Evolutionary conservation across 2,888 invertebrate genomes (phyloP).

Genomic region (Idaea straminata): DNA sequence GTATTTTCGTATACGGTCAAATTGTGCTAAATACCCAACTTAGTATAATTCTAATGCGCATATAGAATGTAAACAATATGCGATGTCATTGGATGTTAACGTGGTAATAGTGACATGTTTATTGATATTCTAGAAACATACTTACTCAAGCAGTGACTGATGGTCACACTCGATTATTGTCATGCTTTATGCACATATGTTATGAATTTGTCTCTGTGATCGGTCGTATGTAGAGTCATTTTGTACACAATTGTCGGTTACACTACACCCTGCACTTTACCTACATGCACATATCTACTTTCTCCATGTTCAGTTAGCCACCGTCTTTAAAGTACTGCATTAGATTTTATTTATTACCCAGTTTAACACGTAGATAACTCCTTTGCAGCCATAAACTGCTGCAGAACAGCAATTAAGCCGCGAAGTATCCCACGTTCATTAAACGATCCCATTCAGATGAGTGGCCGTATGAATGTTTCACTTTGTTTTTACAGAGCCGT

Average conservation of each 20-base stretch:
- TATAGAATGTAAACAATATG: slow-evolving; percentile 25
- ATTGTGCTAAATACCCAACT: slow-evolving; percentile 23
- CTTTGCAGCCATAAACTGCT: slow-evolving; percentile 15
- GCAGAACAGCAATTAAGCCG: slow-evolving; percentile 18
- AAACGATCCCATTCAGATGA: slow-evolving; percentile 34
- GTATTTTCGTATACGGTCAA: slow-evolving; percentile 27
- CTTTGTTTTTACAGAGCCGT: slow-evolving; percentile 30
- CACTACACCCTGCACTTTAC: slow-evolving; percentile 42
- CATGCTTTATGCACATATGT: slow-evolving; percentile 27
- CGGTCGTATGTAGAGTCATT: neutral
- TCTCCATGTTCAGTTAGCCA: slow-evolving; percentile 45
- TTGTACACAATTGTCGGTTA: slow-evolving; percentile 48
- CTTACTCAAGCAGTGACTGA: slow-evolving; percentile 44
- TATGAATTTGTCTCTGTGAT: slow-evolving; percentile 27
- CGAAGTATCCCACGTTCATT: slow-evolving; percentile 33
- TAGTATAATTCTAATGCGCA: slow-evolving; percentile 11
- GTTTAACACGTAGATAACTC: slow-evolving; percentile 22
- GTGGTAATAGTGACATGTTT: slow-evolving; percentile 25
- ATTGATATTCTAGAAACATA: slow-evolving; percentile 47
- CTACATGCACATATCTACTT: slow-evolving; percentile 45
- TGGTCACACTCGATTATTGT: slow-evolving; percentile 62
- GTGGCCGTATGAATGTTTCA: slow-evolving; percentile 24
- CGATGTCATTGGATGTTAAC: slow-evolving; percentile 23
- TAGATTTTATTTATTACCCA: slow-evolving; percentile 37
- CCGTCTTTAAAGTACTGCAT: slow-evolving; percentile 29